Evolutionary conservation across 2,113 vertebrate genomes (phyloP).

Genomic region (Nanger granti): DNA sequence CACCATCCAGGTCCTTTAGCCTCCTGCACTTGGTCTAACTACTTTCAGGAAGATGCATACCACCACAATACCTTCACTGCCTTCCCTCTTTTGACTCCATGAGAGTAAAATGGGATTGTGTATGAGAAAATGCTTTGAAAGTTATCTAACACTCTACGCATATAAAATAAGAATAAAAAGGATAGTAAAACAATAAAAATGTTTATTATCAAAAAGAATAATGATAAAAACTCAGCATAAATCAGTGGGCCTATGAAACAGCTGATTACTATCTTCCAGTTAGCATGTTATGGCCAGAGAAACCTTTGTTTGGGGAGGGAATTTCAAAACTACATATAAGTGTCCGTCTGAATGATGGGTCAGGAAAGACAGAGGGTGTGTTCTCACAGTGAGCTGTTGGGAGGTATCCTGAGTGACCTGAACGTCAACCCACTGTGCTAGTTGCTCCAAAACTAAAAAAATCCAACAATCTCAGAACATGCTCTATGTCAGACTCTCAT

Average conservation of each 20-base stretch:
- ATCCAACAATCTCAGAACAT: neutral
- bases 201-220: neutral
- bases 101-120: neutral
- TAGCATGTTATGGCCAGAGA: neutral
- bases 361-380: neutral
- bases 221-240: neutral
- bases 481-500: neutral
- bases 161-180: neutral
- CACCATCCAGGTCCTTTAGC: neutral
- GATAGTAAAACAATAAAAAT: neutral
- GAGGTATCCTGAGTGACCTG: neutral
- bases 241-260: neutral
- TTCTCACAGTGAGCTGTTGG: neutral
- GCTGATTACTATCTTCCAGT: neutral
- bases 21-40: neutral
- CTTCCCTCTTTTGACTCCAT: neutral
- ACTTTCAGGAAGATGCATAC: accelerated
- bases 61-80: neutral
- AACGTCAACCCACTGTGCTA: neutral
- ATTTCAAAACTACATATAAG: neutral
- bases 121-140: neutral
- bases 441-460: neutral
- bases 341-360: neutral
- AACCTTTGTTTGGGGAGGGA: neutral
- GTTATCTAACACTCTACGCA: neutral